Conservation (phyloP, 1,140 invertebrate species). For the Heliothis virescens region DNA sequence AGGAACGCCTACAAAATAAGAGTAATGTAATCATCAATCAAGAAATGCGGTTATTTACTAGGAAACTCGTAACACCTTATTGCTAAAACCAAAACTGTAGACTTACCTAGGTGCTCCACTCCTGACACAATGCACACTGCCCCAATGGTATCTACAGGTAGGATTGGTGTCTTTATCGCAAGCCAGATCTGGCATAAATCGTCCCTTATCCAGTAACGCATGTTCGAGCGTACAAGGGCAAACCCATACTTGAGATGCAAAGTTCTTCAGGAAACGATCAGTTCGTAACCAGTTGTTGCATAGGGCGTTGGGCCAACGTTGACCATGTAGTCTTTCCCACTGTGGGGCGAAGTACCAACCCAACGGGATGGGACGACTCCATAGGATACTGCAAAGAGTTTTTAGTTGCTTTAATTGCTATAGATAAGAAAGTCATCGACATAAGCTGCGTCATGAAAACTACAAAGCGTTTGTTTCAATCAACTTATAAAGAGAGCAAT, state of each 20-base stretch:
- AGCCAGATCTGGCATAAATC: conserved; percentile 95
- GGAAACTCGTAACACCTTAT: not conserved
- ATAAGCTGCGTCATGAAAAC: too few species aligned
- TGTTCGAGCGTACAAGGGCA: conserved; percentile 98
- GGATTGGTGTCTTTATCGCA: conserved; percentile 97
- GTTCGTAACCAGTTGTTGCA: conserved; percentile 96
- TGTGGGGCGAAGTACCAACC: conserved; percentile 97
- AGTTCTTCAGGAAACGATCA: conserved; percentile 95
- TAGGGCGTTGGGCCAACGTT: conserved; percentile 92
- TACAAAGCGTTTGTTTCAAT: too few species aligned
- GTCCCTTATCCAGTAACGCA: conserved; percentile 95
- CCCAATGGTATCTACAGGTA: conserved; percentile 95
- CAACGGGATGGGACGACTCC: conserved; percentile 96
- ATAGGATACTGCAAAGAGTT: conserved; percentile 89
- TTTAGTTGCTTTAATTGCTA: too few species aligned
- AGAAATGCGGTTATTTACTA: not conserved
- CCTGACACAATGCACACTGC: conserved; percentile 96
- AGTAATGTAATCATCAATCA: not conserved
- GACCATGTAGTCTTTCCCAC: conserved; percentile 92
- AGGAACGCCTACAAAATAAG: too few species aligned
- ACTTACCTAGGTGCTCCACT: conserved; percentile 95
- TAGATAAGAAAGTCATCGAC: too few species aligned
- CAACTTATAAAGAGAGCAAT: not conserved
- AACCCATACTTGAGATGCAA: conserved; percentile 93
- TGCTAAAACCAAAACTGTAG: too few species aligned